These are phyloP conservation scores for Rhimphoctona megacephalus DNA, from an alignment of 2,888 invertebrate species.

Conservation along the genomic window DNA sequence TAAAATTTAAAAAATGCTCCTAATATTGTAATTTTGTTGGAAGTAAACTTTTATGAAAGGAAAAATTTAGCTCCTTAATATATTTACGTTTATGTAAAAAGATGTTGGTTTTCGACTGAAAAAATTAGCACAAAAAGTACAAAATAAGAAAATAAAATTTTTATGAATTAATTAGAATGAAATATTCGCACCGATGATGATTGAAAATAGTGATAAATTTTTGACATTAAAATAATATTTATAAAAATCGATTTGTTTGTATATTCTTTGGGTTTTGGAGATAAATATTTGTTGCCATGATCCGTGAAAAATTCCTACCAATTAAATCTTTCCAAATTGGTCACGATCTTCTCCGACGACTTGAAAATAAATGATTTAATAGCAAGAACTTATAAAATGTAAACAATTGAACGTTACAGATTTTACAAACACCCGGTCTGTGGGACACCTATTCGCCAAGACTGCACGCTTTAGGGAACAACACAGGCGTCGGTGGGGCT, in stretches of 20 bases:
- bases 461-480: constrained; percentile 70
- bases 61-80: not conserved
- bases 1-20: not conserved
- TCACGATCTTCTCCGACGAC: not conserved
- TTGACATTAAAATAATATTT: not conserved
- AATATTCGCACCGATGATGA: not conserved
- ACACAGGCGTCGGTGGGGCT: constrained; percentile 69
- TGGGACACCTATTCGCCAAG: constrained; percentile 86
- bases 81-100: not conserved
- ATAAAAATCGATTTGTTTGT: not conserved
- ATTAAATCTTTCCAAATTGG: not conserved
- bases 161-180: too few species aligned
- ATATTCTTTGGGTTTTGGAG: not conserved
- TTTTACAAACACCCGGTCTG: constrained; percentile 96
- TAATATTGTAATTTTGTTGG: too few species aligned
- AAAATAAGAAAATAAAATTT: too few species aligned
- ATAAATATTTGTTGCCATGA: not conserved
- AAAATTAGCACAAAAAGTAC: too few species aligned
- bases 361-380: not conserved
- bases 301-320: not conserved
- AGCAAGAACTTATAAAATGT: not conserved
- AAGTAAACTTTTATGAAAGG: too few species aligned
- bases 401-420: constrained; percentile 86
- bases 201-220: not conserved
- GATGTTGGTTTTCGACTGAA: too few species aligned